Evolutionary conservation across 2,113 vertebrate genomes (phyloP).

Genomic region (Callocephalon fimbriatum): DNA sequence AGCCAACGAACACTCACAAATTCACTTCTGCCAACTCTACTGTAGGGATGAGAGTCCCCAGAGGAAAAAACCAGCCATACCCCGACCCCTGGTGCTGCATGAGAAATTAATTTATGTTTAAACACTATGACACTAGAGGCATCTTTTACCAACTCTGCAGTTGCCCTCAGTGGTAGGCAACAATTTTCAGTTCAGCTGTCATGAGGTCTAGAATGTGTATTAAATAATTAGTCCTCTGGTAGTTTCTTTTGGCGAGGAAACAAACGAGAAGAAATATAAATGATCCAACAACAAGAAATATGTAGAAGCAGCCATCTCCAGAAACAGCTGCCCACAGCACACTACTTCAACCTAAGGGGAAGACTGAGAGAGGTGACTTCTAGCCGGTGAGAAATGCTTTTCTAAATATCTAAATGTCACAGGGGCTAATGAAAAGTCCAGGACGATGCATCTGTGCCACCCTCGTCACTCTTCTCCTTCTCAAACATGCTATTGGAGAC

Average conservation of each 20-base stretch:
- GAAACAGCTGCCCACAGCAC: not conserved
- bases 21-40: not conserved
- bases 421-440: not conserved
- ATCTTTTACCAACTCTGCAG: slow-evolving; percentile 40
- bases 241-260: slow-evolving; percentile 33
- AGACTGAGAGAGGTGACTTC: not conserved
- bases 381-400: not conserved
- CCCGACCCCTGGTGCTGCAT: not conserved
- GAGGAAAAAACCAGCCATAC: not conserved
- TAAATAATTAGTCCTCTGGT: slow-evolving; percentile 58
- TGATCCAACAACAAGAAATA: not conserved
- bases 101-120: slow-evolving; percentile 39
- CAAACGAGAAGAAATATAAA: not conserved
- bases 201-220: not conserved
- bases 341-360: not conserved
- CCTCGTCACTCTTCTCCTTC: not conserved
- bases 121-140: not conserved
- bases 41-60: not conserved
- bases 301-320: not conserved
- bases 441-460: not conserved
- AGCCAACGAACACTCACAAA: not conserved
- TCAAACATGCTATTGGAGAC: not conserved
- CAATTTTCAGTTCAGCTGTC: slow-evolving; percentile 52
- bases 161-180: slow-evolving; percentile 52
- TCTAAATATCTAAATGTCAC: not conserved